Conservation (phyloP, 2,113 vertebrate species). For the Romanogobio albipinnatus region DNA sequence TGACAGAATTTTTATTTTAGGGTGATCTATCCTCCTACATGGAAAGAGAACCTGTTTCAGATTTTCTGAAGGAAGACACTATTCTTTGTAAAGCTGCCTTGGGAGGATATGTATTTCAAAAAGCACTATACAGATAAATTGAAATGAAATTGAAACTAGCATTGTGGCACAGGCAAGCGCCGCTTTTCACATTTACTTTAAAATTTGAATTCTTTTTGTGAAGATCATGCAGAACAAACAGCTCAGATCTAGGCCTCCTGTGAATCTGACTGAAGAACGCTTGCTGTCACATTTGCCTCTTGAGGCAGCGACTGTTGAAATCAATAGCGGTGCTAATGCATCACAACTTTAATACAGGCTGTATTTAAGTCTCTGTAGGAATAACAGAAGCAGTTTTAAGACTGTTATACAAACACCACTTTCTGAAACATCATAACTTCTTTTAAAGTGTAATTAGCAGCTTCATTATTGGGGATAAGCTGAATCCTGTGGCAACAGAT, state of each 20-base stretch:
- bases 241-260: not conserved
- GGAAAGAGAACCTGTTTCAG: not conserved
- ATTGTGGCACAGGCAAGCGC: not conserved
- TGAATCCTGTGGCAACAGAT: not conserved
- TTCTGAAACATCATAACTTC: not conserved
- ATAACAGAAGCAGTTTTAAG: not conserved
- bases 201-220: not conserved
- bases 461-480: conserved; percentile 12
- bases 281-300: not conserved
- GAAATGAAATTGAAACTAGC: not conserved
- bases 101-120: not conserved
- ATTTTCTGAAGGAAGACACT: not conserved
- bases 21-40: not conserved
- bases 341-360: not conserved
- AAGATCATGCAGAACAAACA: not conserved
- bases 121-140: not conserved
- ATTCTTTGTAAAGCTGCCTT: conserved; percentile 2
- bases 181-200: not conserved
- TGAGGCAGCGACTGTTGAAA: conserved; percentile 7
- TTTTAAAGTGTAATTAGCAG: conserved; percentile 22
- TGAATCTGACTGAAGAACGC: not conserved
- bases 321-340: not conserved
- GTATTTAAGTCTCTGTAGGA: not conserved
- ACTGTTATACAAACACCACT: conserved; percentile 13
- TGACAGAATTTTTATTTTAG: not conserved